These are phyloP conservation scores for Ochropleura plecta DNA, from an alignment of 2,888 invertebrate genomes.

Conservation along the genomic window DNA sequence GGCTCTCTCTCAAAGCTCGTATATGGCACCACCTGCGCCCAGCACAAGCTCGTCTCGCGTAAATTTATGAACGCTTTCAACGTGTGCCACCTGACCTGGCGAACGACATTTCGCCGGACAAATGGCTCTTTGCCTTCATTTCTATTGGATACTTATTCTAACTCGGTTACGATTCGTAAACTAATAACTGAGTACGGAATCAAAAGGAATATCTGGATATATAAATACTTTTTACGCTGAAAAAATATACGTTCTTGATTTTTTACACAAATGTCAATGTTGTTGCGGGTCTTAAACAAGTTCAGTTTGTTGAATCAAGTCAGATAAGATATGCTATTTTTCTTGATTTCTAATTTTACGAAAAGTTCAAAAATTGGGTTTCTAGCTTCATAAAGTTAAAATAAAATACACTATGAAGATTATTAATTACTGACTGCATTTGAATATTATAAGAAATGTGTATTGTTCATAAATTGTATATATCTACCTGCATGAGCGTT, in stretches of 20 bases:
- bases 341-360: not conserved
- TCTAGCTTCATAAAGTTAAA: not conserved
- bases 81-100: slow-evolving; percentile 89
- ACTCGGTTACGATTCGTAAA: slow-evolving; percentile 47
- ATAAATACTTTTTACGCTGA: not conserved
- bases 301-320: slow-evolving; percentile 1
- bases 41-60: slow-evolving; percentile 81
- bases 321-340: not conserved
- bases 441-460: not conserved
- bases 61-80: slow-evolving; percentile 89
- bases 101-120: slow-evolving; percentile 85
- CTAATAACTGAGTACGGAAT: slow-evolving; percentile 25
- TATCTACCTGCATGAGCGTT: not conserved
- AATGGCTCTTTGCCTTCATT: slow-evolving; percentile 83
- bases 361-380: not conserved
- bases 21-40: slow-evolving; percentile 84
- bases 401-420: not conserved
- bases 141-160: slow-evolving; percentile 82
- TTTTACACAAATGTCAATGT: not conserved
- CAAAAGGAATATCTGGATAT: slow-evolving; percentile 1
- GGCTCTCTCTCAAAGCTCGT: slow-evolving; percentile 75
- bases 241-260: not conserved
- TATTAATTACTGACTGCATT: not conserved
- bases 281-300: not conserved
- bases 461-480: slow-evolving; percentile 1